Conservation (phyloP, 2,113 vertebrate species). For the Chloroceryle aenea region DNA sequence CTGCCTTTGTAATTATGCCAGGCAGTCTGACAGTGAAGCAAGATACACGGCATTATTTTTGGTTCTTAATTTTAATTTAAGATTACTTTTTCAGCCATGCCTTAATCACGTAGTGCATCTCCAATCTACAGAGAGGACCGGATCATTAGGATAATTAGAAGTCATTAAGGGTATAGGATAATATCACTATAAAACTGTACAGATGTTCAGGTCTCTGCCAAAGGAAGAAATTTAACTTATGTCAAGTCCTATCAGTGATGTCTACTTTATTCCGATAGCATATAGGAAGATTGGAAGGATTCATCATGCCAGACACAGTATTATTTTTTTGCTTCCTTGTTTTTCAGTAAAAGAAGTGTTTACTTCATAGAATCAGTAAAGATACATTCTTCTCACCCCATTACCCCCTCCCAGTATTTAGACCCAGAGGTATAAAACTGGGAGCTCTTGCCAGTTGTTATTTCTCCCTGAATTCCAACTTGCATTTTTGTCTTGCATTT, state of each 20-base stretch:
- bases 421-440: neutral
- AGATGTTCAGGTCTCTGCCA: constrained; percentile 41
- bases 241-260: neutral
- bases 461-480: constrained; percentile 1
- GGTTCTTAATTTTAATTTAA: constrained; percentile 45
- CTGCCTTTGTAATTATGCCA: neutral
- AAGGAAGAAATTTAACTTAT: constrained; percentile 35
- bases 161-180: constrained; percentile 29
- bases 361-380: neutral
- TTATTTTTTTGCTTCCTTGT: neutral
- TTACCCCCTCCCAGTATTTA: neutral
- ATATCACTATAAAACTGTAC: constrained; percentile 8
- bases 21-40: neutral
- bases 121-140: constrained; percentile 31
- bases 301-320: neutral
- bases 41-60: neutral
- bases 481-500: neutral
- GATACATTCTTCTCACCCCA: neutral
- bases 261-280: neutral
- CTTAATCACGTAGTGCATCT: constrained; percentile 8
- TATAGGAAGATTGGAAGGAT: neutral
- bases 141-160: constrained; percentile 59
- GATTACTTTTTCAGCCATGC: constrained; percentile 15
- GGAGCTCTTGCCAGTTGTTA: neutral
- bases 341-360: neutral